Conservation (phyloP, 2,888 invertebrate genomes). For the Tachina grossa region DNA sequence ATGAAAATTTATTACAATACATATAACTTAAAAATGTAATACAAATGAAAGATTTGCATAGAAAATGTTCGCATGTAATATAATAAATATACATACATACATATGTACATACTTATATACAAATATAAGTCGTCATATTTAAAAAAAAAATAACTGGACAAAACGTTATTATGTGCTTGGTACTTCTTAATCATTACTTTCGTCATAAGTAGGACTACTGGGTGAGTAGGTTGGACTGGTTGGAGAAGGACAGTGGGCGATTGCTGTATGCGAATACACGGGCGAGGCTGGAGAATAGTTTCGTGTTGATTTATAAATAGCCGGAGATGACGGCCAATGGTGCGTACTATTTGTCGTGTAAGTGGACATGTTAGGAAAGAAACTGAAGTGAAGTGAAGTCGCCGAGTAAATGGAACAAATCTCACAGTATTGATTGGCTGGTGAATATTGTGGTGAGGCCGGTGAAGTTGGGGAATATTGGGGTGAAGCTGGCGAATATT, state of each 20-base stretch:
- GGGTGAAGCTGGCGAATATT: conserved; percentile 91
- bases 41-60: no score
- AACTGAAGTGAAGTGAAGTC: conserved; percentile 85
- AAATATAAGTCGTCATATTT: not conserved
- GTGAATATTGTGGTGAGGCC: conserved; percentile 88
- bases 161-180: not conserved
- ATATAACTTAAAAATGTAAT: no score
- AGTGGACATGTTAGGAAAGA: conserved; percentile 80
- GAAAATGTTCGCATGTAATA: no score
- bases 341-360: conserved; percentile 90
- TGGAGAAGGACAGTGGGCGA: conserved; percentile 89
- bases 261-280: conserved; percentile 91
- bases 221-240: conserved; percentile 89
- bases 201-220: conserved; percentile 84
- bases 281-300: conserved; percentile 87
- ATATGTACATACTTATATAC: no score
- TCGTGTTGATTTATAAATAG: conserved; percentile 86
- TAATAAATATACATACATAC: no score
- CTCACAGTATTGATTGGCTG: conserved; percentile 88
- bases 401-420: conserved; percentile 90
- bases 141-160: not conserved
- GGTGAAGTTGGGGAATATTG: conserved; percentile 94
- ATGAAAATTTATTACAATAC: no score
- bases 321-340: conserved; percentile 91
- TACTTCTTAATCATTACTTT: conserved; percentile 77